Percentiles rank a stretch among this genome's conserved stretches.
Conservation (phyloP, 2,113 vertebrate genomes). For the Upupa epops region DNA sequence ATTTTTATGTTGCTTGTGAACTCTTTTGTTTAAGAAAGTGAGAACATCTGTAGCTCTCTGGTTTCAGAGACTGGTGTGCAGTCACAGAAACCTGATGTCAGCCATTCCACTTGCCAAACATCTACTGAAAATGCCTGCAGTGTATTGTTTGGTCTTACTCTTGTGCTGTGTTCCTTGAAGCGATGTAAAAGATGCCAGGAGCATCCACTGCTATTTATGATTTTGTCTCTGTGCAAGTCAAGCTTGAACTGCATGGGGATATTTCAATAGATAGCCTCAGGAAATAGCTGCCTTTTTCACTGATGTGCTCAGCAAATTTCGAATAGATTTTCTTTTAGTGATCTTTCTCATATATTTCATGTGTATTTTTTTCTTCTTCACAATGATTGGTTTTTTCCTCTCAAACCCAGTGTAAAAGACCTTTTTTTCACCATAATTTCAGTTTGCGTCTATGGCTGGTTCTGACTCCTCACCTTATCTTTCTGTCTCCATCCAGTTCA, state of each 20-base stretch:
- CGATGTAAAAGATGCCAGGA: neutral
- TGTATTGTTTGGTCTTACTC: neutral
- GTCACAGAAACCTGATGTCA: neutral
- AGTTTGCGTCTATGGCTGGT: neutral
- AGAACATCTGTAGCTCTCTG: neutral
- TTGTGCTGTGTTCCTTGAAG: neutral
- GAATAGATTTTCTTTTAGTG: neutral
- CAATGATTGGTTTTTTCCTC: rapidly evolving
- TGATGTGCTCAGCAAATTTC: neutral
- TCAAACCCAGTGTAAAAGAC: neutral
- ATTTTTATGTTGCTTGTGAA: neutral
- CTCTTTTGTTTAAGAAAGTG: neutral
- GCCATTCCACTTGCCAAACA: neutral
- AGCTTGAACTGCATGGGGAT: neutral
- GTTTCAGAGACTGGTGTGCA: neutral
- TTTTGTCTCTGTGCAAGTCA: neutral
- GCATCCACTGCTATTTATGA: neutral
- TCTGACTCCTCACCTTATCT: neutral
- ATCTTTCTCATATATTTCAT: neutral
- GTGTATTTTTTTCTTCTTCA: neutral
- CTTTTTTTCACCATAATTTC: neutral
- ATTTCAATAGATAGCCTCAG: neutral
- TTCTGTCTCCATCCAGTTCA: neutral
- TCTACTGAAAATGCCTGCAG: neutral
- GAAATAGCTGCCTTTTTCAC: neutral